Evolutionary conservation across 30 jellyfish, hydroid and myxozoan species (phyloP), one percentile per base, ranked within the genome.

Genomic region (Haliclystus octoradiatus): DNA sequence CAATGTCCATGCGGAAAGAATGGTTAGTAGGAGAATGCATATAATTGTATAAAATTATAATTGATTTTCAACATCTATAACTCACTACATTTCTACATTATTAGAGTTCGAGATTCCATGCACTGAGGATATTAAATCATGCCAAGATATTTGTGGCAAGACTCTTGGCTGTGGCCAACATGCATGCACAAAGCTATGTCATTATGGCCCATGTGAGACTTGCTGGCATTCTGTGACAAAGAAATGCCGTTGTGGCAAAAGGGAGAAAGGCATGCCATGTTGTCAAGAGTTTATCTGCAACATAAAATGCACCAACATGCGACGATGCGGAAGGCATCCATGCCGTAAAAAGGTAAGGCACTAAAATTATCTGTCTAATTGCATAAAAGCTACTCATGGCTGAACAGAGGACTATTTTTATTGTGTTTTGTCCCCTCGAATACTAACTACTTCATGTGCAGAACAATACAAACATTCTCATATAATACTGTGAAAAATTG

Each of bases 1-100:
- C 46, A 50, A 34, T 88, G 97, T 46, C 97, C 97, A 1, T 88
- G 97, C 69, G 97, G 97, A 52, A 88, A 88, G 52, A 88, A 81
- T 74, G 65, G 97, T 88, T 79, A 0, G 85, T 28, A 1, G 13
- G 60, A 47, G n/a, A 14, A 49, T 14, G 15, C 62, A 49, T 14
- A 23, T 49, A 49, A 23, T 49, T 19, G 22, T 47, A 9, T 19
- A 49, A 0, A 14, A 60, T 32, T 26, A 60, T 60, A 61, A 23
- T 5, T 12, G 2, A 0, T 25, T 63, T 7, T 2, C 32, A 25
- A 30, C 30, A 30, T 63, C 9, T 68, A 3, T 68, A 46, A 1
- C 0, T 49, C 3, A 52, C 4, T 28, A 19, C 25, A 19, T 2
- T 28, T 51, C 35, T 30, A 34, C 2, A 22, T 2, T 34, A 5